Conservation (phyloP, 1,140 invertebrate species). For the Drosophila littoralis region DNA sequence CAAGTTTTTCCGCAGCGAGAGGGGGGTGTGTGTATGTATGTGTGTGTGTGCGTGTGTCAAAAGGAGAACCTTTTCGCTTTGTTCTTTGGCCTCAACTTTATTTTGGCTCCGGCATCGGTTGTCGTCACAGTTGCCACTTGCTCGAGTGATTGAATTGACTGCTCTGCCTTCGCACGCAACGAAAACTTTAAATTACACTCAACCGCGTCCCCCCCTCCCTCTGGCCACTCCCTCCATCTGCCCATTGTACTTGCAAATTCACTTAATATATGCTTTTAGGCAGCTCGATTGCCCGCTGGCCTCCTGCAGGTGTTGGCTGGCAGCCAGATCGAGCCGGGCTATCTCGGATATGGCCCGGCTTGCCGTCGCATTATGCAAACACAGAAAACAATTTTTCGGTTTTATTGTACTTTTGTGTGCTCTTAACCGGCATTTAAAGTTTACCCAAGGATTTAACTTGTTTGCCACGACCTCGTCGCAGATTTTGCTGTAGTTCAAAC, state of each 20-base stretch:
- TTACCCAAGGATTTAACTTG: conserved; percentile 36
- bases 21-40: neutral
- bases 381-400: conserved; percentile 35
- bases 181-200: conserved; percentile 71
- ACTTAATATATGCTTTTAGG: conserved; percentile 36
- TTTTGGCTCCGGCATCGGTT: conserved; percentile 11
- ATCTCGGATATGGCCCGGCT: conserved; percentile 9
- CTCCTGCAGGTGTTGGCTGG: conserved; percentile 16
- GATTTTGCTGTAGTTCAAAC: neutral
- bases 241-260: conserved; percentile 62
- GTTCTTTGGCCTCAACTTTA: conserved; percentile 55
- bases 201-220: conserved; percentile 9
- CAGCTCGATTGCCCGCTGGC: conserved; percentile 10
- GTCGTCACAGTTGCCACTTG: conserved; percentile 34
- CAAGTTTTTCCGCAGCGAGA: conserved; percentile 13
- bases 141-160: conserved; percentile 71
- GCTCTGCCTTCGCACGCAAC: conserved; percentile 34
- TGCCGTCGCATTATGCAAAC: conserved; percentile 46
- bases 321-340: neutral
- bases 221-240: neutral
- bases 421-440: conserved; percentile 49
- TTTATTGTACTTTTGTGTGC: conserved; percentile 30
- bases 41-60: conserved; percentile 9
- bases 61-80: conserved; percentile 50
- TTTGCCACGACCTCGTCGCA: neutral